phyloP scores from a whole-genome alignment of 92 coral and sea anemone genomes.

The Diadumene lineata region DNA sequence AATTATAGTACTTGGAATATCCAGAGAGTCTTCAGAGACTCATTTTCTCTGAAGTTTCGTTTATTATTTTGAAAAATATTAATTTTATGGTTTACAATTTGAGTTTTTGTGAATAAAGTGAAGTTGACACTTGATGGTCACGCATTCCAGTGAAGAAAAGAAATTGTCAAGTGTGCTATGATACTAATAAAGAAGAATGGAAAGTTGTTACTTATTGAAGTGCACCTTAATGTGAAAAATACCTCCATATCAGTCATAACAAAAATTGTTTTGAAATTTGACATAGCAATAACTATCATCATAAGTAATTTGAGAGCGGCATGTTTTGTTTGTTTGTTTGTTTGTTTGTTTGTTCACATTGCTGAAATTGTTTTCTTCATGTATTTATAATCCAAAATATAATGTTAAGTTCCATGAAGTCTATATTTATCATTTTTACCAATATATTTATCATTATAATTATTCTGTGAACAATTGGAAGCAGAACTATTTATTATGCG shows the following conservation, averaged over 20 bases:
- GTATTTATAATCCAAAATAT: background rate
- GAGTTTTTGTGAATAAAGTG: no score
- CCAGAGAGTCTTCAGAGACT: no score
- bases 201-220: constrained; percentile 16
- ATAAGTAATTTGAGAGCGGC: background rate
- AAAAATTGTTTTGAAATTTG: constrained; percentile 27
- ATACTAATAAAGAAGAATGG: background rate
- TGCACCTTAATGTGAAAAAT: constrained; percentile 16
- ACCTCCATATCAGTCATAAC: constrained; percentile 6
- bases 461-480: background rate
- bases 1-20: no score
- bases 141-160: background rate
- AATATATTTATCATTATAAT: no score
- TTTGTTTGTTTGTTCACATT: background rate
- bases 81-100: no score
- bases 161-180: background rate
- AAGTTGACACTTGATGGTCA: no score
- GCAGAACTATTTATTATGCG: background rate
- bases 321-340: no score
- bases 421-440: background rate
- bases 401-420: background rate
- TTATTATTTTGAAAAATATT: no score
- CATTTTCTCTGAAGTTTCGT: no score
- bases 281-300: constrained; percentile 10
- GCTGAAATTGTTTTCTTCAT: no score